Evolutionary conservation across 2,113 vertebrate species (phyloP), one percentile per base, ranked within the genome.

Genomic region (Indicator maculatus): DNA sequence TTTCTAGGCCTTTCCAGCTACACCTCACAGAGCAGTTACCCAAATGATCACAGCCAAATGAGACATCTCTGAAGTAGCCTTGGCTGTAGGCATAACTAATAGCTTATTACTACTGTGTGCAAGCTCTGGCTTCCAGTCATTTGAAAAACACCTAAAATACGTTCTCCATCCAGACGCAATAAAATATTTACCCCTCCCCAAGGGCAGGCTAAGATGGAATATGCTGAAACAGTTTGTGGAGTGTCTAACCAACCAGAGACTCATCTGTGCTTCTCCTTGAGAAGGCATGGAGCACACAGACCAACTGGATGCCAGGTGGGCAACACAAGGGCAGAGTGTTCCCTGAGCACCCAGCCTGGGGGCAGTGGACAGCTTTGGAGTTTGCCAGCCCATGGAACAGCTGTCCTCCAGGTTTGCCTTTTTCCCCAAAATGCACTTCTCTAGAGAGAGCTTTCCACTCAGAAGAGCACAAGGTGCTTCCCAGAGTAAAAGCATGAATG

Each of bases 331-430:
- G 11, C 0, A 2, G 64, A 85, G 23, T 11, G 36, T n/a, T 24
- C 16, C 45, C 33, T 1, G 3, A 3, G 36, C 7, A 27, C 56
- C 44, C 24, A 0, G 1, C 24, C 31, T 30, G 36, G 30, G n/a
- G 17, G 67, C 17, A 36, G 21, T 1, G 20, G 5, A 36, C 56
- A 84, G 16, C 3, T 87, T 64, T 93, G 53, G 44, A 79, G 4
- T 72, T 63, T 17, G 41, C n/a, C 52, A 71, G 20, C 13, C 23
- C 26, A 30, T 1, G 1, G 36, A 50, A 12, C 26, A 64, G 30
- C 23, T 59, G 21, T 28, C 24, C 28, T 71, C 47, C 61, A 75
- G 27, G 70, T 14, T 78, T 24, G 6, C 21, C 36, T 81, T 90
- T 47, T 66, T 44, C 26, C 50, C 20, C 24, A 1, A 6, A 77